These are phyloP conservation scores for Coremacera marginata DNA, from an alignment of 2,888 invertebrate species.

Conservation along the genomic window DNA sequence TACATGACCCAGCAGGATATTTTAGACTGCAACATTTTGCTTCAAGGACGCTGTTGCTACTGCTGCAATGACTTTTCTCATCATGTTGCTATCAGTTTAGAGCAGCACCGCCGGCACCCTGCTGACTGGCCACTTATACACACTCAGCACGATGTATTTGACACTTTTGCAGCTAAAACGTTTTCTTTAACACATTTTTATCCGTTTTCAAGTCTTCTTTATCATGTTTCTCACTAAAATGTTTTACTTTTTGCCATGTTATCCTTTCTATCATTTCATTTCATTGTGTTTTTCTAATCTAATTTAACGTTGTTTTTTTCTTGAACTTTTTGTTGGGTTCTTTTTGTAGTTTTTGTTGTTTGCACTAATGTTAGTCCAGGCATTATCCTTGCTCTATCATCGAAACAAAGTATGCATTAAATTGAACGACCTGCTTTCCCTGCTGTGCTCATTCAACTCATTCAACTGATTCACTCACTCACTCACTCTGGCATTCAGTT, in stretches of 20 bases:
- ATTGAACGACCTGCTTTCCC: too few relatives aligned
- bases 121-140: neutral
- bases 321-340: neutral
- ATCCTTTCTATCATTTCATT: neutral
- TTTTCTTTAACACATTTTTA: neutral
- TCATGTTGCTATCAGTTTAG: neutral
- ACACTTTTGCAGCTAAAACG: neutral
- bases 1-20: too few relatives aligned
- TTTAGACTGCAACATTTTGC: too few relatives aligned
- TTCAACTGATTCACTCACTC: too few relatives aligned
- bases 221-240: neutral
- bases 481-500: too few relatives aligned
- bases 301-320: neutral
- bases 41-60: too few relatives aligned
- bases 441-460: too few relatives aligned
- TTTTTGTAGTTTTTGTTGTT: neutral
- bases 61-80: neutral
- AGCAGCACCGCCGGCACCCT: neutral
- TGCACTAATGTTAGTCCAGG: neutral
- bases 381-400: neutral
- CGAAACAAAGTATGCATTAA: neutral
- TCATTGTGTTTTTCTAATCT: neutral
- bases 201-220: neutral
- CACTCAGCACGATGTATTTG: neutral
- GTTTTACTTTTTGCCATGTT: neutral